Base-by-base conservation (phyloP, 2,113 vertebrate species). In the Semicossyphus pulcher region DNA sequence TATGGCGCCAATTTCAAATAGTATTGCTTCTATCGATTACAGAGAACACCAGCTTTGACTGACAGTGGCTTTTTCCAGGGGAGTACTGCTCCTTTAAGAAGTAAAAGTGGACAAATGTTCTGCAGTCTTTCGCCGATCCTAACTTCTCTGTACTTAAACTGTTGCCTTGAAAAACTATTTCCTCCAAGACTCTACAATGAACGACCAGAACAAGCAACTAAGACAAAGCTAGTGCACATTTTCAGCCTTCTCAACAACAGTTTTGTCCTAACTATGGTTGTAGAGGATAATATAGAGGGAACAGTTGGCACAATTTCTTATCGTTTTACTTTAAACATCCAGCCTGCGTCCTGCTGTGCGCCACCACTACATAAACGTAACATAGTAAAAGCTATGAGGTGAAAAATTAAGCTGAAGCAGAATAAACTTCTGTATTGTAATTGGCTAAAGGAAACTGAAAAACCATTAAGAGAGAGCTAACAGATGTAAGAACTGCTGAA, bases 401-500 rank as follows among this genome's bases (percentile, higher is more conserved):
- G 75, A 88, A 80, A 82, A 84, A 78, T 83, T 18, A 70, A 58
- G 36, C 41, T 51, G 21, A 77, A 86, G 73, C 60, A 32, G 34
- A 72, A 75, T 64, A 77, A 76, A 84, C 64, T 54, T 58, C 41
- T 59, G 65, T 44, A 66, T 69, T 85, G 74, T 71, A 80, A 78
- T 67, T 76, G 78, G 62, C 64, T 76, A 64, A 87, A 83, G 72
- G 70, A 58, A 71, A 76, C 29, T 32, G 39, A 81, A 77, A 78
- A 72, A 16, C 73, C 81, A 85, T 86, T 82, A 89, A 3, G 20
- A 75, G 60, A 45, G 45, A 80, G 69, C 74, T 10, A 73, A 37
- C 83, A 90, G 85, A 87, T 86, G 83, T 31, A 72, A 67, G 68
- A 84, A 48, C 6, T 26, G 53, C 59, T 89, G 80, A 44, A 80